Conservation (phyloP, 2,888 invertebrate genomes). For the Mongoloraphidia duomilia region DNA sequence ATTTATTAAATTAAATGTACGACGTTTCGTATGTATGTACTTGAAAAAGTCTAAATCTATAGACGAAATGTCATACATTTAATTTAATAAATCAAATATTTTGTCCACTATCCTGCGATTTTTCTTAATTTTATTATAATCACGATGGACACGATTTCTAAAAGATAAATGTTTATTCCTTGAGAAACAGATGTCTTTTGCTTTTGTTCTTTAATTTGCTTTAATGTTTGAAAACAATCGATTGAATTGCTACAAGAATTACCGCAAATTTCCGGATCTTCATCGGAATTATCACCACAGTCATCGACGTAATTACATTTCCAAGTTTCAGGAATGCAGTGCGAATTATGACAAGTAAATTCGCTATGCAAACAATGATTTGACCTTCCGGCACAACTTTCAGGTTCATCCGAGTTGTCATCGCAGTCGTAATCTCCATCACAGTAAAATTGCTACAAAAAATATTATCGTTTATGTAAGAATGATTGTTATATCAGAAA, state of each 20-base stretch:
- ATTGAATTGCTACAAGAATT: background rate
- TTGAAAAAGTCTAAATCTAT: no score
- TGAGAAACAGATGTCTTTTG: no score
- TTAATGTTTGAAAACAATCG: no score
- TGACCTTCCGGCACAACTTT: conserved; percentile 29
- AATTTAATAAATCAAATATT: no score
- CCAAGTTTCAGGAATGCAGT: conserved; percentile 47
- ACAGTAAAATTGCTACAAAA: conserved; percentile 38
- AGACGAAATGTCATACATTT: no score
- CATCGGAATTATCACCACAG: conserved; percentile 53
- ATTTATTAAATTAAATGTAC: no score
- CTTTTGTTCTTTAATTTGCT: no score
- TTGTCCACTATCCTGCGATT: no score
- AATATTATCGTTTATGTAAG: background rate
- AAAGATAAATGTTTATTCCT: no score
- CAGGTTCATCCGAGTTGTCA: conserved; percentile 57
- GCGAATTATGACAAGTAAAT: conserved; percentile 45
- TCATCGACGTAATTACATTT: conserved; percentile 61
- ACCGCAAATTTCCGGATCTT: conserved; percentile 37
- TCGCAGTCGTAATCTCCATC: conserved; percentile 54
- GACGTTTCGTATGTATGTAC: no score
- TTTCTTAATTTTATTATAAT: no score
- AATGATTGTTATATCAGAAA: background rate
- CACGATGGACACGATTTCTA: no score
- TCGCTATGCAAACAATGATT: conserved; percentile 32